Base-by-base conservation (phyloP, 2,888 invertebrate genomes). In the Agrochola macilenta region DNA sequence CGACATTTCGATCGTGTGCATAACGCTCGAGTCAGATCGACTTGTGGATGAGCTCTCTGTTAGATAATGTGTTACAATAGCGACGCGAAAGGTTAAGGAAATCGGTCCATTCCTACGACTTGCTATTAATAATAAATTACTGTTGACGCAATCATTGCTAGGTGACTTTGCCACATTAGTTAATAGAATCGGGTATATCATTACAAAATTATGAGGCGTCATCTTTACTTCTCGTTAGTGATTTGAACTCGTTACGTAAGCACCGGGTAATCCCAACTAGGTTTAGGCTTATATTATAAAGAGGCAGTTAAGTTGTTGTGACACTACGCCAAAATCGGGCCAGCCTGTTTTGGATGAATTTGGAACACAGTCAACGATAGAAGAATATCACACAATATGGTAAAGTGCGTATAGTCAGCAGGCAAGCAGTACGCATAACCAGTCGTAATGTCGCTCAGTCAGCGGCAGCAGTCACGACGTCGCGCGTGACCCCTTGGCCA, bases 231-330 rank as follows among this genome's bases (percentile, higher is more conserved):
- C 78, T 64, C 35, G 69, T 63, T 78, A 82, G 69, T 82, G 72
- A 85, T 86, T 78, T 75, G 72, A 52, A 52, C 86, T 83, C 85
- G 35, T 87, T 85, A 76, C 82, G 65, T 74, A 79, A 84, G 65
- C 69, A 61, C 64, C 39, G 11, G 65, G 4, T 66, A 61, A 66
- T 83, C 49, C 60, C 60, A 80, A 66, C 79, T 49, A 66, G 78
- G 30, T 78, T 35, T n/a, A 43, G 11, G 9, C 39, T 66, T 46
- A 79, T 78, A 52, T 35, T 61, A 71, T 66, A 26, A 57, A 70
- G 58, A 43, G 80, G 54, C 66, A 83, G 80, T 70, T 17, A 17
- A 26, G 30, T 17, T n/a, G 57, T 77, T 68, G 82, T 69, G 63
- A 77, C 49, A 68, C 43, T 65, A 1, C 26, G 23, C n/a, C 54